Conservation (phyloP, 23 tunicate species). For the Trididemnum nubilum region DNA sequence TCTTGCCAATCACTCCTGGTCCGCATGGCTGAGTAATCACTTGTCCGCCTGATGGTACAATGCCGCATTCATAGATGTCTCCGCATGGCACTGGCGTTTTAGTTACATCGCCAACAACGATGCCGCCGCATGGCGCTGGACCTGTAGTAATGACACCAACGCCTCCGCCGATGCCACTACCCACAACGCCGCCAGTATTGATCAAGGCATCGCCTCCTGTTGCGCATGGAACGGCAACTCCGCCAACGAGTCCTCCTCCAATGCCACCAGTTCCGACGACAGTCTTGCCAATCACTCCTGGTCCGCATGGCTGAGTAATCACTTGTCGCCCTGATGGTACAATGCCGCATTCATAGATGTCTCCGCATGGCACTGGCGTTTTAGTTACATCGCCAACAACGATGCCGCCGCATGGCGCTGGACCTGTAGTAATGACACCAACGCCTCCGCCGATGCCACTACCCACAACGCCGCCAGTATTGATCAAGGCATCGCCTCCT, state of each 20-base stretch:
- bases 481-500: conserved; percentile 9
- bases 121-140: conserved; percentile 2
- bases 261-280: background rate
- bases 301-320: background rate
- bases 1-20: conserved; percentile 2
- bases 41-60: background rate
- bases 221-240: conserved; percentile 14
- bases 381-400: background rate
- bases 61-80: conserved; percentile 1
- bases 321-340: background rate
- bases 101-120: background rate
- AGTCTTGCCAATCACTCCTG: background rate
- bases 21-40: background rate
- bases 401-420: conserved; percentile 2
- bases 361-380: background rate
- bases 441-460: background rate
- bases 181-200: background rate
- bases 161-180: background rate
- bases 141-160: background rate
- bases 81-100: background rate
- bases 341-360: conserved; percentile 1
- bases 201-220: conserved; percentile 9
- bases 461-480: conserved; percentile 3
- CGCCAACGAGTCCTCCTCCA: conserved; percentile 6
- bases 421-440: background rate